phyloP scores from a whole-genome alignment of 2,113 vertebrate species.

The Tetrax tetrax region DNA sequence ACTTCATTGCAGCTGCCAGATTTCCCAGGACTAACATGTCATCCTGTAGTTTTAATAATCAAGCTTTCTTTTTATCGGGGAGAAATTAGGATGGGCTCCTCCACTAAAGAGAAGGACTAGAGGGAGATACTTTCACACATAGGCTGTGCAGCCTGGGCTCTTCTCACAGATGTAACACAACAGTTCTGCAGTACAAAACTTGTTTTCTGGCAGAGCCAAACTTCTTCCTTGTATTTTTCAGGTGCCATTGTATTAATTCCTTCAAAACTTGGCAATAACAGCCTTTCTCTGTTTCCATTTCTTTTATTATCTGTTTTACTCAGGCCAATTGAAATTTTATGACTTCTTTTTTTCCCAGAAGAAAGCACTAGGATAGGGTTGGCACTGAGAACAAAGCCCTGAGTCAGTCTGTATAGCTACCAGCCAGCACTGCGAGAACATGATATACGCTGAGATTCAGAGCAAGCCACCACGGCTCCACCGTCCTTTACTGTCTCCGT shows the following conservation, averaged over 20 bases:
- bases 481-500: not conserved
- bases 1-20: not conserved
- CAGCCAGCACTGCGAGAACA: not conserved
- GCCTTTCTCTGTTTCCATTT: not conserved
- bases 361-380: not conserved
- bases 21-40: not conserved
- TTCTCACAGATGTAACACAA: not conserved
- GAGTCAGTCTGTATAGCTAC: not conserved
- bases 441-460: not conserved
- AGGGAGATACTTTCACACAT: not conserved
- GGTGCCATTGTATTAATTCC: not conserved
- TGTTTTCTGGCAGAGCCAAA: not conserved
- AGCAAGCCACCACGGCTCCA: not conserved
- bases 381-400: slow-evolving; percentile 25
- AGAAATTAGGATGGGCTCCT: not conserved
- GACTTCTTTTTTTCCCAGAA: not conserved
- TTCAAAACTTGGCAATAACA: slow-evolving; percentile 27
- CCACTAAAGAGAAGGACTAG: not conserved
- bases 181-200: not conserved
- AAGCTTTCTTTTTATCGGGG: not conserved
- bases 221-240: not conserved
- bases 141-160: not conserved
- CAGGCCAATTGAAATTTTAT: slow-evolving; percentile 14
- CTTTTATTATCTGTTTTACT: slow-evolving; percentile 27
- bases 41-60: not conserved